phyloP scores from a whole-genome alignment of 2,888 invertebrate species.

The Drosophila colorata region DNA sequence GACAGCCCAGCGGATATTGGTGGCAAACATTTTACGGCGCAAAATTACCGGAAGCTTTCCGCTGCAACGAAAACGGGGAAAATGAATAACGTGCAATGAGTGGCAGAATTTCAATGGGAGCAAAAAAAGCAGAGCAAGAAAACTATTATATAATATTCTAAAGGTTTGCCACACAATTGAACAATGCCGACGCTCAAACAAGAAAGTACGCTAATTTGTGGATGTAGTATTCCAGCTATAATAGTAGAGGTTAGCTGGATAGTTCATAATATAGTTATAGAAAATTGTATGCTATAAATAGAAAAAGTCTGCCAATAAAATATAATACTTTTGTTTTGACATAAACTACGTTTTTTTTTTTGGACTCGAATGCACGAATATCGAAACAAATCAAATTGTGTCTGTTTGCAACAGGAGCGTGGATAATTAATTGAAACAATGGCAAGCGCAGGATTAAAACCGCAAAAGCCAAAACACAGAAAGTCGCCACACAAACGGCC shows the following conservation, averaged over 20 bases:
- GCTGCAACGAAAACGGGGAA: conserved; percentile 52
- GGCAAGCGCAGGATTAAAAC: conserved; percentile 18
- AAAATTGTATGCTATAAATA: no score
- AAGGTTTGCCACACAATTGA: conserved; percentile 2
- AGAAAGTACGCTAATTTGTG: no score
- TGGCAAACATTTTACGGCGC: conserved; percentile 73
- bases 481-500: conserved; percentile 10
- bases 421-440: conserved; percentile 70
- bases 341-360: not conserved
- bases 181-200: not conserved
- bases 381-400: conserved; percentile 12
- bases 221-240: no score
- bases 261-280: no score
- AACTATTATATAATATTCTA: conserved; percentile 10
- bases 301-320: conserved; percentile 18
- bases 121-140: not conserved
- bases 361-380: not conserved
- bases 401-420: conserved; percentile 44
- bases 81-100: conserved; percentile 17
- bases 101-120: conserved; percentile 13
- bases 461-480: conserved; percentile 30
- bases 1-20: conserved; percentile 70
- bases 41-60: conserved; percentile 67
- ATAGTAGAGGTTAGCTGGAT: no score
- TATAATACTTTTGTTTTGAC: conserved; percentile 12